Evolutionary conservation across 2,888 invertebrate species (phyloP).

Genomic region (Hartigia nigra): DNA sequence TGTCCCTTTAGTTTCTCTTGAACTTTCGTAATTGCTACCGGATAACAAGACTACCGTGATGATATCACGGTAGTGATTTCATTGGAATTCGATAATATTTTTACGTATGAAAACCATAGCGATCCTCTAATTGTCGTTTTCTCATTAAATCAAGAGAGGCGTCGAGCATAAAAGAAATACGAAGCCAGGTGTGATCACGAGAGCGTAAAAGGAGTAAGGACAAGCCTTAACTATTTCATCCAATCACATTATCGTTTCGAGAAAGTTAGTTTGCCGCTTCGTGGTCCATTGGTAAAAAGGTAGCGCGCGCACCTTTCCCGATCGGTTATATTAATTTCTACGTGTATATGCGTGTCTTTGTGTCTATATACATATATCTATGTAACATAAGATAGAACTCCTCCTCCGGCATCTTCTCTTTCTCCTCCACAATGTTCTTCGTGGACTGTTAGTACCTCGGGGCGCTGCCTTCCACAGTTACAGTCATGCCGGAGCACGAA

Average conservation of each 20-base stretch:
- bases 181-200: background rate
- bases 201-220: background rate
- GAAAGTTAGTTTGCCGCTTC: background rate
- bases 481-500: conserved; percentile 4
- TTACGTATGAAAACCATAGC: background rate
- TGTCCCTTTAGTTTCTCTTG: background rate
- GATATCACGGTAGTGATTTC: too few species aligned
- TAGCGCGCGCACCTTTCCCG: background rate
- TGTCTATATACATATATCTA: background rate
- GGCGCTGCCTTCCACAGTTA: background rate
- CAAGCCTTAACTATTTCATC: background rate
- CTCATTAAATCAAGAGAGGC: background rate
- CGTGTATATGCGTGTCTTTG: background rate
- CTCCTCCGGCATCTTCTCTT: background rate
- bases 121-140: background rate
- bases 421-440: background rate
- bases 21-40: background rate
- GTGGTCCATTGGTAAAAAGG: background rate
- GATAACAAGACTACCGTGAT: background rate
- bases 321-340: background rate
- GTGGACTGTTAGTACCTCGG: background rate
- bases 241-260: background rate
- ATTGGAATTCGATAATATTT: background rate
- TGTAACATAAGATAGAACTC: background rate
- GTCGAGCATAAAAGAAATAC: background rate